Evolutionary conservation across 2,888 invertebrate genomes (phyloP), one percentile per base, ranked within the genome.

Genomic region (Prosopocoilus inquinatus): DNA sequence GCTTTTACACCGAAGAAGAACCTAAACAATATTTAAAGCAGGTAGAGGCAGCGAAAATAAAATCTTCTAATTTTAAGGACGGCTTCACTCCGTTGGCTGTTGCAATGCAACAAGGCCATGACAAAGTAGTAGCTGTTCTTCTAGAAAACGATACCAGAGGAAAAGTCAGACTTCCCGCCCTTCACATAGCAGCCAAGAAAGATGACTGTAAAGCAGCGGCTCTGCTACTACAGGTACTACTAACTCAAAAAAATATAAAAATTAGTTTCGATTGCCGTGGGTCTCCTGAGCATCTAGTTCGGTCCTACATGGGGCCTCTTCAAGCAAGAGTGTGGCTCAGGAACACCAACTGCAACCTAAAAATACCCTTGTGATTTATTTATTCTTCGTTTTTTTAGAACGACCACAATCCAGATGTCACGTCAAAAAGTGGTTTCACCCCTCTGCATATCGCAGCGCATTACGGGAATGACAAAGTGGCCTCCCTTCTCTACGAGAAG

Each of bases 181-280:
- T 99, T 51, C 98, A 98, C 78, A 98, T 98, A 65, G 98, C 98
- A 12, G 97, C 98, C 45, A 99, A 98, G 80, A 99, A 99, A 73
- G 96, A 99, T 75, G 98, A 99, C 74, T 93, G 94, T 55, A 96
- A 94, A 78, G 96, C 97, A 3, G 97, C 97, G 2, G 90, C 91
- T 9, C 80, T 98, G 51, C 82, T 98, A 38, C 81, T 97, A 62
- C 91, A 94, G 82, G 88, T 88, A 70, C 63, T 47, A 34, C 34
- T n/a, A n/a, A n/a, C n/a, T n/a, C n/a, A n/a, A n/a, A n/a, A n/a
- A n/a, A n/a, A n/a, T n/a, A n/a, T n/a, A n/a, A n/a, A n/a, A n/a
- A n/a, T n/a, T n/a, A n/a, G n/a, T n/a, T n/a, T n/a, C n/a, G n/a
- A n/a, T n/a, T n/a, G n/a, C n/a, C n/a, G n/a, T n/a, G n/a, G n/a